These are phyloP conservation scores for Tylochromis polylepis DNA, from an alignment of 2,113 vertebrate species.

Conservation along the genomic window DNA sequence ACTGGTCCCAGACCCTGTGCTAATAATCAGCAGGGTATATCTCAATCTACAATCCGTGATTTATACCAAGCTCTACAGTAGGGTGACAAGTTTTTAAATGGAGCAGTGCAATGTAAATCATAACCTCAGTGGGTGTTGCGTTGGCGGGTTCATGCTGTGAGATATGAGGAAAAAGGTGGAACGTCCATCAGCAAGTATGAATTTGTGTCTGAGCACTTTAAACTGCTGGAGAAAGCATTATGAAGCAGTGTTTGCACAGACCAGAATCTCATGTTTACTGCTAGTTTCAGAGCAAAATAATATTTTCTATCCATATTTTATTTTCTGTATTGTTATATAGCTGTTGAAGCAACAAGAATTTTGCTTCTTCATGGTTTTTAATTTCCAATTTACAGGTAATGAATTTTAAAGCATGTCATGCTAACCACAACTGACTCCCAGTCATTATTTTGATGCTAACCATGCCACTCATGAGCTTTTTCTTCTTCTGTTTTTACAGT, in stretches of 20 bases:
- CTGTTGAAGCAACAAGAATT: not conserved
- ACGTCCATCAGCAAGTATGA: constrained; percentile 10
- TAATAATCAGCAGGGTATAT: constrained; percentile 63
- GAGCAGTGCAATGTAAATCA: constrained; percentile 56
- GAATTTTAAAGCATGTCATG: not conserved
- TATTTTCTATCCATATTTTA: not conserved
- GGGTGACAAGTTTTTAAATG: constrained; percentile 66
- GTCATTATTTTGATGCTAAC: constrained; percentile 19
- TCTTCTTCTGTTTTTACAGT: constrained; percentile 8
- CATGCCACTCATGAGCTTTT: not conserved
- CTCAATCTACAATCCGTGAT: constrained; percentile 62
- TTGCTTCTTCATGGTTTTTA: not conserved
- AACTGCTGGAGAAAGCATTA: not conserved
- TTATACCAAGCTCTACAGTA: constrained; percentile 42
- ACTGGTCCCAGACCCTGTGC: constrained; percentile 38
- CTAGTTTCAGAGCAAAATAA: not conserved
- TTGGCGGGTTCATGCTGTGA: constrained; percentile 24
- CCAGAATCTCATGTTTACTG: not conserved
- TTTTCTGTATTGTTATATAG: not conserved
- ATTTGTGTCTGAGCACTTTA: not conserved
- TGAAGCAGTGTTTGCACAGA: not conserved
- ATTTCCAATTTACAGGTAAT: not conserved
- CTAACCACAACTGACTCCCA: not conserved
- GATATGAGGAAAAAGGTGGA: not conserved
- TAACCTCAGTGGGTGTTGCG: constrained; percentile 17